Percentiles rank a stretch among this genome's conserved stretches.
Conservation (phyloP, 2,113 vertebrate species). For the Xenopus laevis region DNA sequence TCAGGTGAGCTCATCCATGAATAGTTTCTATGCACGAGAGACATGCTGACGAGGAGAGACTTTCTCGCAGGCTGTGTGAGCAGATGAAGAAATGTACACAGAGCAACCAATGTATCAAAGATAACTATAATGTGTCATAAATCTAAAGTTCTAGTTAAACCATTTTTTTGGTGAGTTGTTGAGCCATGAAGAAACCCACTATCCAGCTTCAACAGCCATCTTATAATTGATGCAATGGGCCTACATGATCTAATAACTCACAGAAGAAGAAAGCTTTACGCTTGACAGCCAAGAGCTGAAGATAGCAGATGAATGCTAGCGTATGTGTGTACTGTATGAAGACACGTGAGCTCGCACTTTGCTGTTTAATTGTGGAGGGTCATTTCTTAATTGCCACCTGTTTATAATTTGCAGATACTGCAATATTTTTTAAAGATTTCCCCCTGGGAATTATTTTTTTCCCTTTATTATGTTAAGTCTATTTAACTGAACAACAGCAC, state of each 20-base stretch:
- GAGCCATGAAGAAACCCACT: not conserved
- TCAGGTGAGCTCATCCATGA: constrained; percentile 3
- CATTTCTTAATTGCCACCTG: no score
- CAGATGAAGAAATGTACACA: constrained; percentile 3
- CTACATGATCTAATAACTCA: not conserved
- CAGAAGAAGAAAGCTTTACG: no score
- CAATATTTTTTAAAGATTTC: no score
- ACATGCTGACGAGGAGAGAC: not conserved
- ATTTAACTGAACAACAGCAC: no score
- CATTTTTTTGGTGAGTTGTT: not conserved
- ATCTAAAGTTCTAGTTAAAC: constrained; percentile 5
- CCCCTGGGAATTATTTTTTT: no score
- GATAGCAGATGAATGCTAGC: no score
- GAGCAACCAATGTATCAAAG: not conserved
- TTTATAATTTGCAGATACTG: no score
- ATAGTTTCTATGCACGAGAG: not conserved
- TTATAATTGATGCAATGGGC: not conserved
- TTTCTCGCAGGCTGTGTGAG: not conserved
- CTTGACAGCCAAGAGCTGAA: no score
- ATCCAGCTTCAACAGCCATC: not conserved
- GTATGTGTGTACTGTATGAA: no score
- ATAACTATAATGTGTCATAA: constrained; percentile 5
- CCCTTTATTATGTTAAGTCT: no score
- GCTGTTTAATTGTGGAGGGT: no score
- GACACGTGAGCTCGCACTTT: no score